Base-by-base conservation (phyloP, 2,113 vertebrate species). In the Alligator mississippiensis region DNA sequence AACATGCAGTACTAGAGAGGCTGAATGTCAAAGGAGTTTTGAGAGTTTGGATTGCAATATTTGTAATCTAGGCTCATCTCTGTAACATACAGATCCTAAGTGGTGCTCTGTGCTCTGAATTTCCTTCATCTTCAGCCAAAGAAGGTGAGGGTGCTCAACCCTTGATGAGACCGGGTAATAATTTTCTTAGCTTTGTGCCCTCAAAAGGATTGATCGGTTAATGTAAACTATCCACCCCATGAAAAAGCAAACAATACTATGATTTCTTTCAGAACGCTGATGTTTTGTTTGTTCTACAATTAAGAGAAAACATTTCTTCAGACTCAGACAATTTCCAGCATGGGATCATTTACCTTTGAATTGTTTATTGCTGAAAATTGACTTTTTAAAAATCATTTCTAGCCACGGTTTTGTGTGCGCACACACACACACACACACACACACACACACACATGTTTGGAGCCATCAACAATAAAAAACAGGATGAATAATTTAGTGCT, bases 401-500 rank as follows among this genome's bases (percentile, higher is more conserved):
- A 93, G 64, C 82, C 68, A 15, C 10, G 21, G 28, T 27, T 15
- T 30, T 58, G 47, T 34, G 3, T 1, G n/a, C n/a, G n/a, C n/a
- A 78, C 87, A 74, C 10, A n/a, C 10, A 6, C 77, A 68, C 76
- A 64, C 24, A 1, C 54, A 78, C 87, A 74, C 10, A n/a, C 10
- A 6, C 77, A 68, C 76, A 64, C 24, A 90, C 94, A 96, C 84
- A 89, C 59, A 58, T 59, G 9, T 84, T 92, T 82, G 77, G 38
- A 82, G 90, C 70, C 87, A 94, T 95, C 81, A 94, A 93, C 95
- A 74, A 89, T 54, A 87, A 83, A 95, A 58, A 88, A 30, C 27
- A 30, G 13, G 55, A 96, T 94, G 91, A 88, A 96, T 93, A 94
- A 95, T 95, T 96, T 81, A 96, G 64, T 75, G 68, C 64, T 74